Conservation (phyloP, 1,140 invertebrate species). For the Bemisia tabaci region DNA sequence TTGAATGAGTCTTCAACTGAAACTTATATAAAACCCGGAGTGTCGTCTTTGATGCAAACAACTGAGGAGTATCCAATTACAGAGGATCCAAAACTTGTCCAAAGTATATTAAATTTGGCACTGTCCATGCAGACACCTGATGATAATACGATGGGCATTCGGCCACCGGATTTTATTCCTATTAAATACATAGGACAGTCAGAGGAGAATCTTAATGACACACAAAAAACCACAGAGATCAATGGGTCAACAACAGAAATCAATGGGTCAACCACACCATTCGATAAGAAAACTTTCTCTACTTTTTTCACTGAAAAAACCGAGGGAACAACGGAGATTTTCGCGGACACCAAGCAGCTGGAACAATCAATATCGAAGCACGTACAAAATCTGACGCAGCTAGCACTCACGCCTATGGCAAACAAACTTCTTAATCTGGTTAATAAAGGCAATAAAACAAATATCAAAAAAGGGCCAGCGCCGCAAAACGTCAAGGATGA, state of each 20-base stretch:
- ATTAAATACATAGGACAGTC: background rate
- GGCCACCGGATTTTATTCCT: background rate
- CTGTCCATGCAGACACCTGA: background rate
- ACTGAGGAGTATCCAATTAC: too few relatives aligned
- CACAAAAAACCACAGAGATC: background rate
- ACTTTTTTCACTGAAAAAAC: background rate
- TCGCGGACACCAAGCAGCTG: background rate
- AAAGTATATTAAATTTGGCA: background rate
- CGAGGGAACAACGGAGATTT: background rate
- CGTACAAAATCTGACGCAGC: background rate
- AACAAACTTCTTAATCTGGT: background rate
- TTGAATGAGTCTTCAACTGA: too few relatives aligned
- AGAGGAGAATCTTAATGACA: background rate
- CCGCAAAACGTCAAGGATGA: background rate
- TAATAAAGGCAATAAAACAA: background rate
- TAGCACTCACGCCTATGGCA: background rate
- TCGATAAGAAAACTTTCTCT: background rate
- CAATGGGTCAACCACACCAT: background rate
- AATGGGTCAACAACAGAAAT: too few relatives aligned
- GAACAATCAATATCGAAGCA: background rate
- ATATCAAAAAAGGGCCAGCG: background rate
- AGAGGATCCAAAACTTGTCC: background rate
- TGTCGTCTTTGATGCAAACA: too few relatives aligned
- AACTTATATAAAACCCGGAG: too few relatives aligned
- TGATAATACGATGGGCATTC: background rate